These are phyloP conservation scores for Camponotus floridanus DNA, from an alignment of 1,140 invertebrate genomes.

Conservation along the genomic window DNA sequence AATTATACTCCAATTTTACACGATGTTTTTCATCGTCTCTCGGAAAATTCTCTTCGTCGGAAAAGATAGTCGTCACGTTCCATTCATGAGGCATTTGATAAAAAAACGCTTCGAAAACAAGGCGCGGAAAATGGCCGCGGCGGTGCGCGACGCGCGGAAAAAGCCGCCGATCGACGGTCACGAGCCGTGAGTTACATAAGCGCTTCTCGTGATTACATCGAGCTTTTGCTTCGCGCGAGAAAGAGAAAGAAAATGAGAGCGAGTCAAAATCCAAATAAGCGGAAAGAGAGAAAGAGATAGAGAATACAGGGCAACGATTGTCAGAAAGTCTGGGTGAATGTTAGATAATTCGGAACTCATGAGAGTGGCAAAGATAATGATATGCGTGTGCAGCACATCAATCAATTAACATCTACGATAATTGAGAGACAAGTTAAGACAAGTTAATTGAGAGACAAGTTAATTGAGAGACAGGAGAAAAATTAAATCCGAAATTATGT, in stretches of 20 bases:
- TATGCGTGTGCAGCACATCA: background rate
- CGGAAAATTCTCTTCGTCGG: no score
- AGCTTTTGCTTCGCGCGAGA: background rate
- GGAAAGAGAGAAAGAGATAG: background rate
- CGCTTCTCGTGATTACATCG: conserved; percentile 33
- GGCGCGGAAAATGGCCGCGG: conserved; percentile 12
- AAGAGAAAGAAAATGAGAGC: conserved; percentile 13
- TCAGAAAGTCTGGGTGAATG: conserved; percentile 20
- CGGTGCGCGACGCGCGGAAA: conserved; percentile 26
- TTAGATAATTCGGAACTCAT: conserved; percentile 15
- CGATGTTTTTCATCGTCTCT: background rate
- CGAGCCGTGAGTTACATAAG: conserved; percentile 34
- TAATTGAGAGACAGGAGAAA: background rate
- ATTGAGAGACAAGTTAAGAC: background rate
- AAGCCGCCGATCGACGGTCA: conserved; percentile 43
- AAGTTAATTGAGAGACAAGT: background rate
- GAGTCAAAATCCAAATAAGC: conserved; percentile 36
- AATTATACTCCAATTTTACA: background rate
- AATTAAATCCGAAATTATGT: conserved; percentile 1
- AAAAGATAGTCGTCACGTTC: background rate
- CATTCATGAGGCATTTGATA: background rate
- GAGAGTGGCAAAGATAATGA: conserved; percentile 9
- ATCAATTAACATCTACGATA: background rate
- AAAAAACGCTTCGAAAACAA: background rate
- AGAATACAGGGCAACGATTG: conserved; percentile 35